phyloP scores from a whole-genome alignment of 1,140 invertebrate genomes.

The Cydia fagiglandana region DNA sequence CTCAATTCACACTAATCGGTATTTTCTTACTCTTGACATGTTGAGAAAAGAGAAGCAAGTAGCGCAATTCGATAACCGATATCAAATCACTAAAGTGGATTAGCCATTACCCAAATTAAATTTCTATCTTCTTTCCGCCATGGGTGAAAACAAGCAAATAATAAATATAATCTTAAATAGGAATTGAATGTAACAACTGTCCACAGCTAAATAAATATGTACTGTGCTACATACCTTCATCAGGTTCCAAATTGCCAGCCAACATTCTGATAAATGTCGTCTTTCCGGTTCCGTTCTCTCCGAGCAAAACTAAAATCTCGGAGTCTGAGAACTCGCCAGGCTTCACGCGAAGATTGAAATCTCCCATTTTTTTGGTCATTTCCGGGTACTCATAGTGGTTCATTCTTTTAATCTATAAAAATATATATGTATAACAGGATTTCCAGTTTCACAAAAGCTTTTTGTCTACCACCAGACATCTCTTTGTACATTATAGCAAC shows the following conservation, averaged over 20 bases:
- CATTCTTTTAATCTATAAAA: slow-evolving; percentile 89
- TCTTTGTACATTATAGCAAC: too few relatives aligned
- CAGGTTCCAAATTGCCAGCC: slow-evolving; percentile 95
- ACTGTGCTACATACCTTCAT: slow-evolving; percentile 85
- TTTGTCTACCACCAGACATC: background rate
- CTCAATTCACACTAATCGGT: too few relatives aligned
- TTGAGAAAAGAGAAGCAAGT: too few relatives aligned
- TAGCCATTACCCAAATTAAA: too few relatives aligned
- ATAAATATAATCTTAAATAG: too few relatives aligned
- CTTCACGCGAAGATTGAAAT: slow-evolving; percentile 90
- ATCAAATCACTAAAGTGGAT: too few relatives aligned
- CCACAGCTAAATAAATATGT: slow-evolving; percentile 5
- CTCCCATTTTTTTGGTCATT: slow-evolving; percentile 91
- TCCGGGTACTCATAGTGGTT: slow-evolving; percentile 97
- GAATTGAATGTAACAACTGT: too few relatives aligned
- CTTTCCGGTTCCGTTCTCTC: slow-evolving; percentile 99
- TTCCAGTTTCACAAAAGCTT: background rate
- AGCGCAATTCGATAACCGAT: too few relatives aligned
- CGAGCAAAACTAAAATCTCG: slow-evolving; percentile 98
- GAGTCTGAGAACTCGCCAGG: slow-evolving; percentile 99
- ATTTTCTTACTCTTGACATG: too few relatives aligned
- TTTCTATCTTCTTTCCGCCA: too few relatives aligned
- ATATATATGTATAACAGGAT: background rate
- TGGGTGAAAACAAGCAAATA: too few relatives aligned
- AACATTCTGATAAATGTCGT: slow-evolving; percentile 99